Evolutionary conservation across 2,113 vertebrate species (phyloP).

Genomic region (Pollimyrus isidori): DNA sequence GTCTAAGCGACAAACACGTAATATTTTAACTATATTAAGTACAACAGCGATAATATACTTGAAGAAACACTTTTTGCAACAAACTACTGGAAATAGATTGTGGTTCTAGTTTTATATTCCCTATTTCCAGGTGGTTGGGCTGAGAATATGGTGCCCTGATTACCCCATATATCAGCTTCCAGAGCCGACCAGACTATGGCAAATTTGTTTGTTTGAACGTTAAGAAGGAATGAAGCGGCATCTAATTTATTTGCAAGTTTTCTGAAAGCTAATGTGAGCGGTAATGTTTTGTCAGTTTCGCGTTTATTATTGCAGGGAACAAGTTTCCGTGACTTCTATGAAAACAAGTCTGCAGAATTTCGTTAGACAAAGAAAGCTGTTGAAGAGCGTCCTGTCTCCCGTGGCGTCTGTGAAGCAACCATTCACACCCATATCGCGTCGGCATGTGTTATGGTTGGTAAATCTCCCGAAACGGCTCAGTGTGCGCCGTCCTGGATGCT

Average conservation of each 20-base stretch:
- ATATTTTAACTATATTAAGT: background rate
- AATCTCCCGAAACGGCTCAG: background rate
- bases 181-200: background rate
- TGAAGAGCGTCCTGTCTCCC: background rate
- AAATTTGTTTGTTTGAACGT: background rate
- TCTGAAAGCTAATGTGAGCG: background rate
- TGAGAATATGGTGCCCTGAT: background rate
- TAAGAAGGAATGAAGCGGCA: background rate
- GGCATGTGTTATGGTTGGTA: conserved; percentile 5
- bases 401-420: background rate
- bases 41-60: background rate
- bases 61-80: background rate
- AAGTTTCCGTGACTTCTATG: background rate
- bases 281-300: background rate
- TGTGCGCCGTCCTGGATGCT: background rate
- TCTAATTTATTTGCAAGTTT: background rate
- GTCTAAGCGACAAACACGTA: background rate
- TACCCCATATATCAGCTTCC: background rate
- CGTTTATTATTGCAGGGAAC: background rate
- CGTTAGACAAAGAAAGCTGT: conserved; percentile 4
- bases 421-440: background rate
- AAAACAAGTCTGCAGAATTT: background rate
- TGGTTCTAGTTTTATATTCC: background rate
- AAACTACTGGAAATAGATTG: background rate
- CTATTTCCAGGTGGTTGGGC: background rate